Evolutionary conservation across 2,797 vertebrate species (phyloP).

Genomic region (Decapterus maruadsi): DNA sequence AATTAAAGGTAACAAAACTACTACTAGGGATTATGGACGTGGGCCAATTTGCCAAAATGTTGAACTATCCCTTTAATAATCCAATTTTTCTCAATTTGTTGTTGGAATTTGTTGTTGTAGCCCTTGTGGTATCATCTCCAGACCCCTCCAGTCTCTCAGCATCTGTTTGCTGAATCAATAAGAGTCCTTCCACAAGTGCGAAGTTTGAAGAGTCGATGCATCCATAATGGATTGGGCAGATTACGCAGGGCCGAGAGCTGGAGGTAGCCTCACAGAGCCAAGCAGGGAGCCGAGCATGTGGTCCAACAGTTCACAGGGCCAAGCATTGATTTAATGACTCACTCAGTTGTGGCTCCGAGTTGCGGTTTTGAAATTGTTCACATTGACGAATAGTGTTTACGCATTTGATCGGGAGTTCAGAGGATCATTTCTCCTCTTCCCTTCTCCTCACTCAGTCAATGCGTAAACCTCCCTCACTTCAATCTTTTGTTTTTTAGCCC

Average conservation of each 20-base stretch:
- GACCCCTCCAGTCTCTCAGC: too few species aligned
- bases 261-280: constrained; percentile 5
- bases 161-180: constrained; percentile 48
- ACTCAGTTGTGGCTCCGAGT: constrained; percentile 42
- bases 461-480: constrained; percentile 13
- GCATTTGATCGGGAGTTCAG: constrained; percentile 36
- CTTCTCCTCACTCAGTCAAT: constrained; percentile 31
- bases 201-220: constrained; percentile 10
- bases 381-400: constrained; percentile 39
- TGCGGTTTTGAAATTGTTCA: constrained; percentile 40
- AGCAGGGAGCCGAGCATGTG: constrained; percentile 21
- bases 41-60: too few species aligned
- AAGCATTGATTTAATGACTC: constrained; percentile 20
- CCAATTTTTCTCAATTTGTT: too few species aligned
- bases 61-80: too few species aligned
- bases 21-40: too few species aligned
- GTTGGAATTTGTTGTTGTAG: too few species aligned
- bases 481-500: neutral
- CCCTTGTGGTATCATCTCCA: constrained; percentile 13
- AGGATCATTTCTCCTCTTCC: constrained; percentile 28
- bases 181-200: constrained; percentile 9
- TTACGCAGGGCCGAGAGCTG: neutral
- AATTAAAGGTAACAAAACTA: too few species aligned
- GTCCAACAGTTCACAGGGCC: constrained; percentile 10
- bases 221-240: constrained; percentile 12